phyloP scores from a whole-genome alignment of 1,140 invertebrate genomes.

The Araneus ventricosus region DNA sequence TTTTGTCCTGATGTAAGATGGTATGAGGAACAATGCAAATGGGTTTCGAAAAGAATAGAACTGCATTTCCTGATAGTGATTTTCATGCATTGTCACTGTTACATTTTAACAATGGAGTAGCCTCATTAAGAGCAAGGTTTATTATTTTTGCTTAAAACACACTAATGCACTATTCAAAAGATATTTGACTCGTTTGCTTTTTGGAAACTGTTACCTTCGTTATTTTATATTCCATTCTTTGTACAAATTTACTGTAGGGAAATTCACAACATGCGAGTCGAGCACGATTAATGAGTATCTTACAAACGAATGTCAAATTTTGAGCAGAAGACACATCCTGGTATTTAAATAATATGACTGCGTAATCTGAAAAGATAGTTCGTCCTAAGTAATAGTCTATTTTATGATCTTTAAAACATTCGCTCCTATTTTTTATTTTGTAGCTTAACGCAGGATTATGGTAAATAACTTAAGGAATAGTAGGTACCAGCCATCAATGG shows the following conservation, averaged over 20 bases:
- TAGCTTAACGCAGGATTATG: too few relatives aligned
- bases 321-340: too few relatives aligned
- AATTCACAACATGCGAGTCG: background rate
- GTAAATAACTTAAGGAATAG: too few relatives aligned
- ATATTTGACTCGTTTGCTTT: background rate
- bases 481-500: too few relatives aligned
- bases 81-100: background rate
- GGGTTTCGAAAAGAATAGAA: background rate
- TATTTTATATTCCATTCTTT: background rate
- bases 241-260: background rate
- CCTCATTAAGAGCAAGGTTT: background rate
- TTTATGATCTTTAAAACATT: too few relatives aligned
- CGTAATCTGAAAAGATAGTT: too few relatives aligned
- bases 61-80: slow-evolving; percentile 1
- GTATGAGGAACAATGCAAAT: slow-evolving; percentile 1
- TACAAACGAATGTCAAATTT: too few relatives aligned
- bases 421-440: too few relatives aligned
- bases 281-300: too few relatives aligned
- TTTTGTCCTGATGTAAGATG: background rate
- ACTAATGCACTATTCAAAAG: background rate
- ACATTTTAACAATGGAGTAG: background rate
- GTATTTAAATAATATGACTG: too few relatives aligned
- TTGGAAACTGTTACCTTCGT: background rate
- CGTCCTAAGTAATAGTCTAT: too few relatives aligned
- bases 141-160: slow-evolving; percentile 3